Evolutionary conservation across 2,113 vertebrate genomes (phyloP).

Genomic region (Pollimyrus isidori): DNA sequence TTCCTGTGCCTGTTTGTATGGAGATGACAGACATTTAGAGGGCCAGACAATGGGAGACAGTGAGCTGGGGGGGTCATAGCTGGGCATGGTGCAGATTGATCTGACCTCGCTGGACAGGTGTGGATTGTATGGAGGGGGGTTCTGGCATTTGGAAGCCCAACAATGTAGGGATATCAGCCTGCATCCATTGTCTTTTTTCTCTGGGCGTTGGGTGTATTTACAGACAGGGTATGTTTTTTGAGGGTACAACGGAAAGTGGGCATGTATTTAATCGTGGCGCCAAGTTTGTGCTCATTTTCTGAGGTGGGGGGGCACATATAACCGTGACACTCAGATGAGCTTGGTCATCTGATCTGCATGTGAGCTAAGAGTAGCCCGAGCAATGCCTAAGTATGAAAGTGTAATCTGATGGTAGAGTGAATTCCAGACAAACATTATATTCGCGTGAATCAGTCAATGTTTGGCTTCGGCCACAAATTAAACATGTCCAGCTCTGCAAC

Average conservation of each 20-base stretch:
- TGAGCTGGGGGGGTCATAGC: background rate
- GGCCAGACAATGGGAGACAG: background rate
- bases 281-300: background rate
- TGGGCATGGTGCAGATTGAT: background rate
- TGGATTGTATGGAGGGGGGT: background rate
- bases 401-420: background rate
- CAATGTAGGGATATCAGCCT: conserved; percentile 10
- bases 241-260: background rate
- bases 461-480: background rate
- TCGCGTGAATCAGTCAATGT: background rate
- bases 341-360: conserved; percentile 17
- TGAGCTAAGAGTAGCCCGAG: conserved; percentile 3
- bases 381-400: conserved; percentile 8
- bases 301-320: background rate
- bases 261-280: background rate
- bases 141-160: background rate
- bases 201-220: background rate
- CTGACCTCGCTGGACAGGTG: background rate
- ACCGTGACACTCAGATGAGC: background rate
- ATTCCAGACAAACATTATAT: background rate
- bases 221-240: background rate
- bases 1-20: background rate
- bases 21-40: background rate
- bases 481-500: background rate
- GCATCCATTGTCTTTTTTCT: background rate